Conservation (phyloP, 2,888 invertebrate species). For the Agrilus biguttatus region DNA sequence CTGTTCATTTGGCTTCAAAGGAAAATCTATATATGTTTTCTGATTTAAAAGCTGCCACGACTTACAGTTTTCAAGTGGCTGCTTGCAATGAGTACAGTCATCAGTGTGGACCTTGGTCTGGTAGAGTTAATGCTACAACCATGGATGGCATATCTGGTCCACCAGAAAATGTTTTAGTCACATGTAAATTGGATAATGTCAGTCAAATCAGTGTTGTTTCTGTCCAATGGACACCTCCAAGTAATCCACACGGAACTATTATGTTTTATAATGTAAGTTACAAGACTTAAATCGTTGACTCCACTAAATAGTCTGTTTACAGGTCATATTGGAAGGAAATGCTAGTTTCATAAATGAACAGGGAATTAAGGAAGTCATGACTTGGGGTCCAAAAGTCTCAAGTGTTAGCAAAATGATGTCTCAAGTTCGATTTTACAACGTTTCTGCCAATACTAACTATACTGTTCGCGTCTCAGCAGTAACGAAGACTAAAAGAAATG, state of each 20-base stretch:
- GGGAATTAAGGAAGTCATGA: constrained; percentile 35
- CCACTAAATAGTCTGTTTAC: constrained; percentile 7
- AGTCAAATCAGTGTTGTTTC: constrained; percentile 46
- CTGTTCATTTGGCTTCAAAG: constrained; percentile 48
- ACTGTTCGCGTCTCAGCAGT: constrained; percentile 64
- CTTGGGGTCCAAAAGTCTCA: constrained; percentile 44
- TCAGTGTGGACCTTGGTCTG: constrained; percentile 65
- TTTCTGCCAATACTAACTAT: constrained; percentile 74
- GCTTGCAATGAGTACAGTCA: constrained; percentile 69
- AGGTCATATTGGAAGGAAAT: constrained; percentile 37
- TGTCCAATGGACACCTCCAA: constrained; percentile 60
- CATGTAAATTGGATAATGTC: constrained; percentile 50
- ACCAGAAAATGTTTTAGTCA: constrained; percentile 50
- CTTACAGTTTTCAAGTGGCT: constrained; percentile 64
- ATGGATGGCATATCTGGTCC: constrained; percentile 68
- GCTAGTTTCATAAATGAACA: constrained; percentile 39
- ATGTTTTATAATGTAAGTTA: constrained; percentile 54
- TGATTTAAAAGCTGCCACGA: constrained; percentile 62
- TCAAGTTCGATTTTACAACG: constrained; percentile 46
- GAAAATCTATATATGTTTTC: constrained; percentile 66
- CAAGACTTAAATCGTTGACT: neutral
- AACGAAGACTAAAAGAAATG: constrained; percentile 60
- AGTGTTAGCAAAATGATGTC: constrained; percentile 37
- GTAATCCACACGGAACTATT: constrained; percentile 63
- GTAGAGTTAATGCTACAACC: constrained; percentile 64